Evolutionary conservation across 2,797 vertebrate genomes (phyloP), one percentile per base, ranked within the genome.

Genomic region (Fistularia commersonii): DNA sequence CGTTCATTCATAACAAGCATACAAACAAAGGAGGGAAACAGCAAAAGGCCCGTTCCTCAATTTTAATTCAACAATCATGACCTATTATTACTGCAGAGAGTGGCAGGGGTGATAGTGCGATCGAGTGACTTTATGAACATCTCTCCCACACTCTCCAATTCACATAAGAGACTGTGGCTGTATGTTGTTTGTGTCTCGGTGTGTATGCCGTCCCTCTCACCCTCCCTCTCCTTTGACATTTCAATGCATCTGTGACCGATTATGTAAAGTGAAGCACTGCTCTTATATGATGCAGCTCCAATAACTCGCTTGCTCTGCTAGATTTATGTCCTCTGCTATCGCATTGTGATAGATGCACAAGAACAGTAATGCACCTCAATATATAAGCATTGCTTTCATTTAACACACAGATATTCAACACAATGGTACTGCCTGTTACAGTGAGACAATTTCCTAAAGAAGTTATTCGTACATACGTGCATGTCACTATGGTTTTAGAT

Each of bases 211-310:
- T 63, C 23, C 23, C 53, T 59, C 57, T 47, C 37, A 67, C 47
- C 44, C 62, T 68, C 51, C 67, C 81, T 85, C 76, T 81, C 86
- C 79, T 84, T 82, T 69, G 80, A 87, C 79, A 82, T 80, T 81
- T 89, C 77, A 72, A 74, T 85, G 82, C 75, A 66, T 74, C 77
- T 77, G 76, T 89, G 86, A 90, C 90, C 90, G 89, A 91, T 92
- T 90, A 88, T 89, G 87, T 79, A 87, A 90, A 91, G 87, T 91
- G 80, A 88, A 85, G 86, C 85, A 72, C 81, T 83, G 84, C 80
- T 82, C 79, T 82, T 81, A 86, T 83, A 84, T 71, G 72, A 69
- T 83, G 81, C 57, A 41, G 79, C 66, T 76, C 74, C 87, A 82
- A 80, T 89, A 87, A 87, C 79, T 84, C 72, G 48, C 49, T 70